Conservation (phyloP, 2,113 vertebrate species). For the Gnathonemus echidnorhynchus region DNA sequence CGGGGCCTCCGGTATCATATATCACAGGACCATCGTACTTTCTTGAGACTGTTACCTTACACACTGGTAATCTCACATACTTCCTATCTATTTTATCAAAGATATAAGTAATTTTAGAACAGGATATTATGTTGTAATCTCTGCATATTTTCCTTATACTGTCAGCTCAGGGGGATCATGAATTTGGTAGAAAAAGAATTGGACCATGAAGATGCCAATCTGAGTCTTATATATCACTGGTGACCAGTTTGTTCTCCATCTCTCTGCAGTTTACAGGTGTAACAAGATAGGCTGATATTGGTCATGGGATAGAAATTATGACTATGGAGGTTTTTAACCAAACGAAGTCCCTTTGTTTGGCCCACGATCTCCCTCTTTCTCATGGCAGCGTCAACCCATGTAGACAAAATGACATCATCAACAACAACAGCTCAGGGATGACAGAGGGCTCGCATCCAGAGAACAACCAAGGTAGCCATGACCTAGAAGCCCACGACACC, state of each 20-base stretch:
- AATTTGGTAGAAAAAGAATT: background rate
- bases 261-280: background rate
- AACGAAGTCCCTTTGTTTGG: background rate
- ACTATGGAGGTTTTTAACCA: constrained; percentile 9
- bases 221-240: background rate
- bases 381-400: background rate
- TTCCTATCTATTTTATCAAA: background rate
- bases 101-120: background rate
- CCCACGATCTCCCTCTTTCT: background rate
- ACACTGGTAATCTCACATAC: background rate
- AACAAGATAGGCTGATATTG: constrained; percentile 27
- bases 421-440: constrained; percentile 10
- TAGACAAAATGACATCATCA: constrained; percentile 20
- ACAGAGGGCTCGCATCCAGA: background rate
- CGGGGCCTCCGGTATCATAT: background rate
- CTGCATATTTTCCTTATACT: background rate
- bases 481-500: background rate
- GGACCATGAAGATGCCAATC: background rate
- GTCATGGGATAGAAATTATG: constrained; percentile 13
- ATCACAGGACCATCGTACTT: background rate
- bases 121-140: background rate
- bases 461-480: background rate
- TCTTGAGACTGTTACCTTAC: background rate
- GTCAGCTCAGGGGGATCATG: background rate
- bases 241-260: background rate